These are phyloP conservation scores for Lasioglossum morio DNA, from an alignment of 2,888 invertebrate species.

Conservation along the genomic window DNA sequence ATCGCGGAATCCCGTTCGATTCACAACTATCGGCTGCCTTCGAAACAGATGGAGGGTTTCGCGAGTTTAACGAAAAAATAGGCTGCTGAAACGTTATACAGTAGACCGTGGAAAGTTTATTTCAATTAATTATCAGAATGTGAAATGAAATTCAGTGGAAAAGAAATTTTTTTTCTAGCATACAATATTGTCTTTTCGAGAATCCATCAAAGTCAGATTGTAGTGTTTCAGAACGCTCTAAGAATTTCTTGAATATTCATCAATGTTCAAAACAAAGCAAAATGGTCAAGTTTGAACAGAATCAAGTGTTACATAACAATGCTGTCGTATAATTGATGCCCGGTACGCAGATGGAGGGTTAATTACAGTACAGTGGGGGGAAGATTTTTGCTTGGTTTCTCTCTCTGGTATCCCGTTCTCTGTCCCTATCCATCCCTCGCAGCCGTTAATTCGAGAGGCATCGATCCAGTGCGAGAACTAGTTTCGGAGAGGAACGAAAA, in stretches of 20 bases:
- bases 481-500: slow-evolving; percentile 18
- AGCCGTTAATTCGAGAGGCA: slow-evolving; percentile 28
- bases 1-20: slow-evolving; percentile 3
- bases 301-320: too few relatives aligned
- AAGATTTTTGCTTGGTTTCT: background rate
- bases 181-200: too few relatives aligned
- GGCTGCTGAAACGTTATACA: background rate
- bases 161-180: too few relatives aligned
- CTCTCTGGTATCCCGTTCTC: background rate
- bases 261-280: too few relatives aligned
- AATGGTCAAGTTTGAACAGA: too few relatives aligned
- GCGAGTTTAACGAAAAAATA: background rate
- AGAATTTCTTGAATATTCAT: too few relatives aligned
- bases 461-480: slow-evolving; percentile 14
- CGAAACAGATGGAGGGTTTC: background rate
- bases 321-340: background rate
- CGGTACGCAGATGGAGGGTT: background rate
- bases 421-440: background rate
- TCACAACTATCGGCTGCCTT: background rate
- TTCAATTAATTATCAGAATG: background rate
- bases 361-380: background rate
- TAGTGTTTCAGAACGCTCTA: too few relatives aligned
- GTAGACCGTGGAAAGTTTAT: background rate
- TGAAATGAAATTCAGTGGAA: too few relatives aligned
- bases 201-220: too few relatives aligned